Evolutionary conservation across 2,113 vertebrate genomes (phyloP), one percentile per base, ranked within the genome.

Genomic region (Ictidomys tridecemlineatus): DNA sequence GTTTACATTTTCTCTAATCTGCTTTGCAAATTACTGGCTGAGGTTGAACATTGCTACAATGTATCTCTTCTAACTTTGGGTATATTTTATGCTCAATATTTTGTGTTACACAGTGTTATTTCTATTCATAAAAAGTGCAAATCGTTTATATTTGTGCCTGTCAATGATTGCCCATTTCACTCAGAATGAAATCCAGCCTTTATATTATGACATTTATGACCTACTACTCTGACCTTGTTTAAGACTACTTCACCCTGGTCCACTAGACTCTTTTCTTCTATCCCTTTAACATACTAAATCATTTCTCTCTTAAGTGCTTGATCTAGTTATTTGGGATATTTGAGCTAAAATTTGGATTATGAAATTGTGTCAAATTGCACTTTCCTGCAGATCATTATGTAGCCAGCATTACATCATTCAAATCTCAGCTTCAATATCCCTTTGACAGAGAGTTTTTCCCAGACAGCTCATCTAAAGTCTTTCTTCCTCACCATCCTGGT

Each of bases 271-370:
- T 5, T 92, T 48, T 61, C 14, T 94, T 89, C 83, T 78, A 65
- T 53, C 11, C 20, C 42, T 78, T 89, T 28, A 48, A 42, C 34
- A 22, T 30, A 63, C 48, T 37, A 70, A 89, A 39, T 63, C 37
- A 51, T 76, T 91, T 84, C 76, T 79, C n/a, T 56, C 14, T 73
- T 45, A 58, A 10, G 32, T 5, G 0, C n/a, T 85, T 93, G 87
- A 3, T 79, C 58, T 92, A 86, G 20, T 26, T 76, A 37, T 39
- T 65, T 86, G 56, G 51, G 48, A 63, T 86, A 2, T 86, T 53
- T 79, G 48, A 91, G 67, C 76, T 80, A 51, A 90, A 76, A 84
- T 92, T 76, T 79, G 58, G 96, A 84, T 93, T 48, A 58, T 61
- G 74, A 61, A 85, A 58, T 84, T 16, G 32, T 74, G 24, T 34